A percentile compares a stretch with the other conserved stretches of the same genome.
These are phyloP conservation scores for Drosophila kepulauana DNA, from an alignment of 1,140 invertebrate genomes.

Conservation along the genomic window DNA sequence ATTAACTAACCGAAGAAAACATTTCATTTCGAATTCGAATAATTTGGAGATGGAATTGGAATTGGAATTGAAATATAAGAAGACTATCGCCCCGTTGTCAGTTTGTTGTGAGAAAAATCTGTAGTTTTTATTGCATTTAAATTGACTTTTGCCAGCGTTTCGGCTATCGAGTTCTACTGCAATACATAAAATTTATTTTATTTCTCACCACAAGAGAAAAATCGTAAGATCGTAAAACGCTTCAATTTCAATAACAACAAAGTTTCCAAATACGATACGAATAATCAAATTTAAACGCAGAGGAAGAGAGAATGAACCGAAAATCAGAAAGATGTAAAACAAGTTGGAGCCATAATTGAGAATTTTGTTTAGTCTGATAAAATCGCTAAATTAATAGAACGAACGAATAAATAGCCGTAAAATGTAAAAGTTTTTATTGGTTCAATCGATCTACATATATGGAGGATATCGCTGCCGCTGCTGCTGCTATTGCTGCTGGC, in stretches of 20 bases:
- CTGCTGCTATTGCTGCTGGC: slow-evolving; percentile 26
- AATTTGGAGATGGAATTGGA: slow-evolving; percentile 5
- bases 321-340: slow-evolving; percentile 63
- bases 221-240: slow-evolving; percentile 40
- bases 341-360: slow-evolving; percentile 52
- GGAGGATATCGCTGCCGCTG: slow-evolving; percentile 4
- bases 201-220: slow-evolving; percentile 34
- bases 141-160: slow-evolving; percentile 73
- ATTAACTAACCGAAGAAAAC: slow-evolving; percentile 76
- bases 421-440: slow-evolving; percentile 66
- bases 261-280: slow-evolving; percentile 17
- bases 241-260: slow-evolving; percentile 62
- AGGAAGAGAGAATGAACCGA: background rate
- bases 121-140: slow-evolving; percentile 77
- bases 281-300: slow-evolving; percentile 9
- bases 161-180: slow-evolving; percentile 71
- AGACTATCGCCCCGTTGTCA: slow-evolving; percentile 30
- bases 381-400: slow-evolving; percentile 72
- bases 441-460: slow-evolving; percentile 43
- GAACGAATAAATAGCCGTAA: slow-evolving; percentile 56
- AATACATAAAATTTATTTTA: slow-evolving; percentile 53
- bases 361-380: slow-evolving; percentile 64
- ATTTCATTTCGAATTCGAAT: slow-evolving; percentile 60
- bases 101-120: slow-evolving; percentile 70
- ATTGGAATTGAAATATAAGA: slow-evolving; percentile 27